These are phyloP conservation scores for Hippocampus guttulatus DNA, from an alignment of 2,113 vertebrate species.

Conservation along the genomic window DNA sequence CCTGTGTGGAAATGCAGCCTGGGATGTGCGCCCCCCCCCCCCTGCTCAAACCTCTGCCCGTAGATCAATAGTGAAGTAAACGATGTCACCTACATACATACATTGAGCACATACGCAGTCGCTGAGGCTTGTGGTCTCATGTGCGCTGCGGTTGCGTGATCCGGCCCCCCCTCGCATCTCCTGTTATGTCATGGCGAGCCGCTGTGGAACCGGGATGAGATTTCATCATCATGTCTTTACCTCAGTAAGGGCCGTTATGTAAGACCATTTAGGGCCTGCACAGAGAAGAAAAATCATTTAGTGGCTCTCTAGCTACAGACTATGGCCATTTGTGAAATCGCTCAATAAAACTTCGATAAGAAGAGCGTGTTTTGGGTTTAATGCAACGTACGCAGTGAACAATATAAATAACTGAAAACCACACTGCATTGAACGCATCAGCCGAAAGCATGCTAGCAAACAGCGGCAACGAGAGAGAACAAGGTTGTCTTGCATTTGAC, in stretches of 20 bases:
- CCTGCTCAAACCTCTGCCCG: slow-evolving; percentile 18
- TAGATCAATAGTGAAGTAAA: slow-evolving; percentile 57
- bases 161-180: slow-evolving; percentile 21
- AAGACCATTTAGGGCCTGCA: neutral
- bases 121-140: slow-evolving; percentile 19
- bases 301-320: neutral
- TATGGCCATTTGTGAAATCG: neutral
- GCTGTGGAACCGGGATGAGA: neutral
- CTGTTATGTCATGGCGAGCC: slow-evolving; percentile 19
- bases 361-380: neutral
- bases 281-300: neutral
- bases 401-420: neutral
- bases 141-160: slow-evolving; percentile 12
- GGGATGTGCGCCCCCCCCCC: slow-evolving; percentile 11
- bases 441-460: no score
- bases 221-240: slow-evolving; percentile 5
- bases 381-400: neutral
- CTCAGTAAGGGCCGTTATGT: neutral
- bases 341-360: neutral
- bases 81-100: slow-evolving; percentile 42
- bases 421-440: neutral
- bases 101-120: slow-evolving; percentile 4
- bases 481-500: neutral
- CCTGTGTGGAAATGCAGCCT: slow-evolving; percentile 44
- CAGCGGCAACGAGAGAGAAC: neutral